A percentile compares a stretch with the other conserved stretches of the same genome.
Evolutionary conservation across 2,888 invertebrate species (phyloP).

Genomic region (Drosophila ezoana): DNA sequence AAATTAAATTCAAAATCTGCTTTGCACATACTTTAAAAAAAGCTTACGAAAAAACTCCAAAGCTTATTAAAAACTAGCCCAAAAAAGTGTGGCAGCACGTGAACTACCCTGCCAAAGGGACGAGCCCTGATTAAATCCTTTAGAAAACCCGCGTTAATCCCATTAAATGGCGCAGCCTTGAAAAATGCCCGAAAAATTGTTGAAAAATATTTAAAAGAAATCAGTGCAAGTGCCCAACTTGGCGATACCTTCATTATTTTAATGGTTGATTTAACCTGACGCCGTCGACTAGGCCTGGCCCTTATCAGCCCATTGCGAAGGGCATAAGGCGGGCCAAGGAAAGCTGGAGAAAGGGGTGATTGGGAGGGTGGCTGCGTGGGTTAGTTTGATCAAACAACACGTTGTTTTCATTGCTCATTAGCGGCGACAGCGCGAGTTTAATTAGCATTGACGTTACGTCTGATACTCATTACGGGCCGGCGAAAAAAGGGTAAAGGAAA

Average conservation of each 20-base stretch:
- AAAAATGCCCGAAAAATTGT: slow-evolving; percentile 60
- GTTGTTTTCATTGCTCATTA: slow-evolving; percentile 84
- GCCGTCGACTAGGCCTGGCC: slow-evolving; percentile 54
- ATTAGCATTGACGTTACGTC: slow-evolving; percentile 77
- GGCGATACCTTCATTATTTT: slow-evolving; percentile 80
- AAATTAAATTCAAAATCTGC: slow-evolving; percentile 65
- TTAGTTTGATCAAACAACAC: slow-evolving; percentile 71
- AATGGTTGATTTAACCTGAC: slow-evolving; percentile 83
- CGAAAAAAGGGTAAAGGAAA: slow-evolving; percentile 61
- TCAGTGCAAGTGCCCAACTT: slow-evolving; percentile 48
- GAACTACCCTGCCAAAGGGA: slow-evolving; percentile 48
- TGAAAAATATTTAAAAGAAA: slow-evolving; percentile 73
- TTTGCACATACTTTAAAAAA: slow-evolving; percentile 59
- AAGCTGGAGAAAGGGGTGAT: not conserved
- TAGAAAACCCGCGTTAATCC: slow-evolving; percentile 61
- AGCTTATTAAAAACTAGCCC: slow-evolving; percentile 52
- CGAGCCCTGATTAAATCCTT: slow-evolving; percentile 48
- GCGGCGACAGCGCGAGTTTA: slow-evolving; percentile 80
- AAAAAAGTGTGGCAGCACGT: slow-evolving; percentile 24
- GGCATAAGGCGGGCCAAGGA: slow-evolving; percentile 4
- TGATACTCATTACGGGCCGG: slow-evolving; percentile 46
- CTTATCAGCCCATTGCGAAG: slow-evolving; percentile 70
- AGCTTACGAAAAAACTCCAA: slow-evolving; percentile 5
- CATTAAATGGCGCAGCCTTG: slow-evolving; percentile 63
- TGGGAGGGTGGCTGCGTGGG: not conserved